A percentile compares a stretch with the other conserved stretches of the same genome.
Evolutionary conservation across 2,113 vertebrate genomes (phyloP).

Genomic region (Macaca nemestrina): DNA sequence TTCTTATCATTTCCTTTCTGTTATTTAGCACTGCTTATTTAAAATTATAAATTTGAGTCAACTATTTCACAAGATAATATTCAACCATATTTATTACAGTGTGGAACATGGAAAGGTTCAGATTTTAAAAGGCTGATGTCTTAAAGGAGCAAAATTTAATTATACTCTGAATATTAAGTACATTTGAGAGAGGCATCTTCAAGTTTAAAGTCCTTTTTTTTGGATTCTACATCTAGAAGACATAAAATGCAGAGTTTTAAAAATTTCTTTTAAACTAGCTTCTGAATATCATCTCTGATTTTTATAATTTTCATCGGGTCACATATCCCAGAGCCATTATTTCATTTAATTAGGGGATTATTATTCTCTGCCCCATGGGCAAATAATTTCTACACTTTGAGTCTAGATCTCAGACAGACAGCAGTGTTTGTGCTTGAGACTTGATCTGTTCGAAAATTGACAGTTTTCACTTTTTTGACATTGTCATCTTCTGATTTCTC

Average conservation of each 20-base stretch:
- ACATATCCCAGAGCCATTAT: not conserved
- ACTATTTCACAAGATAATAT: not conserved
- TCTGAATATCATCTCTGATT: slow-evolving; percentile 46
- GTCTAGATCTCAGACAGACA: not conserved
- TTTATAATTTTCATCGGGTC: slow-evolving; percentile 26
- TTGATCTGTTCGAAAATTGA: not conserved
- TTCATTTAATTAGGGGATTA: not conserved
- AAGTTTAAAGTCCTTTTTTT: not conserved
- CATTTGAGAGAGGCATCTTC: not conserved
- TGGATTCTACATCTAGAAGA: not conserved
- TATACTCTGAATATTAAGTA: not conserved
- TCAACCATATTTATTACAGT: not conserved
- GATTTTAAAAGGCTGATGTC: not conserved
- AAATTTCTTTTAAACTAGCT: not conserved
- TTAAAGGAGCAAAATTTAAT: not conserved
- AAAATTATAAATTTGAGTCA: slow-evolving; percentile 9
- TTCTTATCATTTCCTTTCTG: not conserved
- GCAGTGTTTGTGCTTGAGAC: not conserved
- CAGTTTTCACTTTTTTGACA: not conserved
- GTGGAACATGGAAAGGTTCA: not conserved
- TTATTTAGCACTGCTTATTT: slow-evolving; percentile 23
- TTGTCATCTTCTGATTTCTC: not conserved
- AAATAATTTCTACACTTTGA: not conserved
- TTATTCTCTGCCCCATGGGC: not conserved
- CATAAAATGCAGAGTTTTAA: not conserved